Evolutionary conservation across 2,797 vertebrate genomes (phyloP), one percentile per base, ranked within the genome.

Genomic region (Sus cebifrons): DNA sequence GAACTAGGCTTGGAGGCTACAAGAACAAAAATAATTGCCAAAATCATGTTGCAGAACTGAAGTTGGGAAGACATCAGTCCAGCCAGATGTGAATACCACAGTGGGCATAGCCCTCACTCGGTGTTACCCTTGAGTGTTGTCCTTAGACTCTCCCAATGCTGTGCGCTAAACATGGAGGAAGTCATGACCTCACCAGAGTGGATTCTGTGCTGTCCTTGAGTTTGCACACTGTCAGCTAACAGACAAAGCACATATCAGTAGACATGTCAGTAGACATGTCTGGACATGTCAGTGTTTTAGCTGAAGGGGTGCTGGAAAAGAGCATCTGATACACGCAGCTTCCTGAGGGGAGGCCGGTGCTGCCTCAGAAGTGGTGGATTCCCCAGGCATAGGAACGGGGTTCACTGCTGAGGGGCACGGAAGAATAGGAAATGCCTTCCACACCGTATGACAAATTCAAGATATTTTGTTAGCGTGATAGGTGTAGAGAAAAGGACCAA

Each of bases 51-150:
- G 29, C 27, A 58, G 32, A 89, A n/a, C 40, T 75, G 27, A 65
- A 62, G 6, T 77, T 29, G 29, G 74, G 68, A 32, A 78, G 71
- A 56, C 27, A n/a, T 36, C n/a, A 65, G 32, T 16, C 20, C 49
- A 71, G n/a, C 32, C 64, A 36, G 23, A 64, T 15, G 4, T 15
- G 74, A 56, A 15, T 6, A 40, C 17, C n/a, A 4, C 21, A 16
- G 0, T 3, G 10, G 27, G 8, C 14, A 23, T 1, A 40, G 8
- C 17, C 23, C 21, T 75, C 52, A 17, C 4, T 18, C 0, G 0
- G 21, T 3, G 23, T 18, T 25, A 3, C 13, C 12, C 18, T 56
- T 49, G 1, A 32, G 2, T 32, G 6, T 5, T 89, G 14, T 71
- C 62, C 81, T 81, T 32, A 64, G 44, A 18, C 4, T 20, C n/a